phyloP scores from a whole-genome alignment of 2,113 vertebrate genomes.

The Macquaria ambigua region DNA sequence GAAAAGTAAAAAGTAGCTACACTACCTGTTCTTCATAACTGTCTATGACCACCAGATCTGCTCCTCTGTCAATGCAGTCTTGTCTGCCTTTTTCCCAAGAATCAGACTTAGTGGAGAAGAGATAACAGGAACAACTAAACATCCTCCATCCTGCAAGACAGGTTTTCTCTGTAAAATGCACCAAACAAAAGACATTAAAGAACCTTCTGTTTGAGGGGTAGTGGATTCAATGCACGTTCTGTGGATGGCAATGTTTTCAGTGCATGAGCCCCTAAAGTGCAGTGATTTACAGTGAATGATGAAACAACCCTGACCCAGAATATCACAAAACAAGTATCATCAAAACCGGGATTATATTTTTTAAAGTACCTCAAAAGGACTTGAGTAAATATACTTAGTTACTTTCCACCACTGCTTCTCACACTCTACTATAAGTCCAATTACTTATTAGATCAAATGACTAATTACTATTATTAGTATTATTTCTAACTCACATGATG shows the following conservation, averaged over 20 bases:
- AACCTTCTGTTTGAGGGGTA: too few species aligned
- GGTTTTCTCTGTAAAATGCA: background rate
- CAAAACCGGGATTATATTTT: background rate
- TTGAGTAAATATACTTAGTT: too few species aligned
- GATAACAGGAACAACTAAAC: conserved; percentile 42
- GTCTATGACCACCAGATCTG: conserved; percentile 59
- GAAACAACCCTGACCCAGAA: background rate
- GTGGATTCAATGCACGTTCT: background rate
- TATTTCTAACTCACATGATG: too few species aligned
- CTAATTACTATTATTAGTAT: too few species aligned
- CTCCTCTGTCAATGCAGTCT: conserved; percentile 42
- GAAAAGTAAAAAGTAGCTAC: background rate
- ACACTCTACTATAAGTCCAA: too few species aligned
- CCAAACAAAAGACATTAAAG: background rate
- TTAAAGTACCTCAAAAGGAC: too few species aligned
- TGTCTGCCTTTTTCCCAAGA: conserved; percentile 38
- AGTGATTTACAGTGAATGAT: background rate
- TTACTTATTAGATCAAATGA: too few species aligned
- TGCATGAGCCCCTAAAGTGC: too few species aligned
- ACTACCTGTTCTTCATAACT: conserved; percentile 40
- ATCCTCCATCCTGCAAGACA: conserved; percentile 49
- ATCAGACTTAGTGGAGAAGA: background rate
- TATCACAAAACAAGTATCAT: background rate
- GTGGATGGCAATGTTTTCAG: background rate
- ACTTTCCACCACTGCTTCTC: too few species aligned